Evolutionary conservation across 2,113 vertebrate genomes (phyloP).

Genomic region (Lota lota): DNA sequence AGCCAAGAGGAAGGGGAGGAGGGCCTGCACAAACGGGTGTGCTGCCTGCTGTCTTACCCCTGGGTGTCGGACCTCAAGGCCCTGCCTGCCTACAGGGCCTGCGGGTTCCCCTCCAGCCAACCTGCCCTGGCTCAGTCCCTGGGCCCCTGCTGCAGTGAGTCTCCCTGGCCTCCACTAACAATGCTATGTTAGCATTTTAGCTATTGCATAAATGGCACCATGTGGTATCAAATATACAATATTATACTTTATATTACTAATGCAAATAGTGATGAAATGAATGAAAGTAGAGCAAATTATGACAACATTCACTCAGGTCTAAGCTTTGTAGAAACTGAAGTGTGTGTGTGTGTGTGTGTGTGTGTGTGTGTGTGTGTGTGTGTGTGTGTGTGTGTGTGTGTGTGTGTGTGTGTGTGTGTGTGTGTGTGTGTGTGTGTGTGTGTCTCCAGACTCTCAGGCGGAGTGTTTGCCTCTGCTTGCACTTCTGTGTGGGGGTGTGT

Average conservation of each 20-base stretch:
- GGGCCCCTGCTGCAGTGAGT: conserved; percentile 80
- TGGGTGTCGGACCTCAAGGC: conserved; percentile 83
- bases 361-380: too few relatives aligned
- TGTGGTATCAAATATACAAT: too few relatives aligned
- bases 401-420: neutral
- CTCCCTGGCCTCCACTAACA: too few relatives aligned
- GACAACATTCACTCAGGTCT: too few relatives aligned
- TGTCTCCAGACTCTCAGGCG: conserved; percentile 73
- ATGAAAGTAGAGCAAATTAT: too few relatives aligned
- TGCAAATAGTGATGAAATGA: too few relatives aligned
- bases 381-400: too few relatives aligned
- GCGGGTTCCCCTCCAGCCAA: conserved; percentile 72
- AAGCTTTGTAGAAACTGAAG: too few relatives aligned
- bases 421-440: too few relatives aligned
- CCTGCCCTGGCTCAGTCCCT: conserved; percentile 76
- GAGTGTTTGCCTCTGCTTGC: conserved; percentile 85
- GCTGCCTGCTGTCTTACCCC: conserved; percentile 85
- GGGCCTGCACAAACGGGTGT: conserved; percentile 73
- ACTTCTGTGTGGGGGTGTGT: conserved; percentile 73
- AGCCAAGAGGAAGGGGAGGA: conserved; percentile 61
- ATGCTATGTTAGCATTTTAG: conserved; percentile 4
- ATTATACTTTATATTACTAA: too few relatives aligned
- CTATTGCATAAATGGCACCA: neutral
- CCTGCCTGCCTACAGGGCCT: conserved; percentile 65
- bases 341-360: too few relatives aligned